These are phyloP conservation scores for Neotoma lepida DNA, from an alignment of 2,113 vertebrate genomes.

Conservation along the genomic window DNA sequence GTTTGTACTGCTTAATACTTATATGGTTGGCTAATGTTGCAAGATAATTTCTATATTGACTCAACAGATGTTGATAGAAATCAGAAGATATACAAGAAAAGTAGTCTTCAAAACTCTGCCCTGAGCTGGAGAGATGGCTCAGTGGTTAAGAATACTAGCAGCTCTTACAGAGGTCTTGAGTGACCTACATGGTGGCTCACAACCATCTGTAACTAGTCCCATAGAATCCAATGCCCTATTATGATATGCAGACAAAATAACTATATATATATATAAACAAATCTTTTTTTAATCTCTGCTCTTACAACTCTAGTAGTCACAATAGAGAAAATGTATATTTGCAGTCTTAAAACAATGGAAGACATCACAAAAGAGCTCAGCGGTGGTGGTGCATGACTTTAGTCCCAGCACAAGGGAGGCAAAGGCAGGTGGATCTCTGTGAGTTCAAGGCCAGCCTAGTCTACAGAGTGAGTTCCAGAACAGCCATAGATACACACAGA, in stretches of 20 bases:
- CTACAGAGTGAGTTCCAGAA: not conserved
- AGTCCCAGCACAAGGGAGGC: not conserved
- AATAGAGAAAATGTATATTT: not conserved
- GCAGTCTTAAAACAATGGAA: slow-evolving; percentile 25
- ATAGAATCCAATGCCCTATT: not conserved
- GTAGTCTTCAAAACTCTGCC: not conserved
- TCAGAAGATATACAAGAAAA: slow-evolving; percentile 19
- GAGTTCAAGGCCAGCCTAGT: not conserved
- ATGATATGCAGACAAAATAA: not conserved
- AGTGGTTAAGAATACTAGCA: not conserved
- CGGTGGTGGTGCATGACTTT: not conserved
- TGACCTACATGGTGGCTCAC: not conserved
- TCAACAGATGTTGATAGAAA: not conserved
- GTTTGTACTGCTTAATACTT: not conserved
- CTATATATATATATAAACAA: not conserved
- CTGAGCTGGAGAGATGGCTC: not conserved
- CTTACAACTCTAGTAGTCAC: not conserved
- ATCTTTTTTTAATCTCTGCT: not conserved
- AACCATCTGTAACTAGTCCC: not conserved
- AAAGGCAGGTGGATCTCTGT: not conserved
- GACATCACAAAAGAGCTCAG: not conserved
- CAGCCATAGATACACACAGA: not conserved
- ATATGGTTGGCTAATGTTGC: not conserved
- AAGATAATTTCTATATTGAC: not conserved
- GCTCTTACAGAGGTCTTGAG: not conserved